phyloP scores from a whole-genome alignment of 1,140 invertebrate species.

The Caenorhabditis inopinata region DNA sequence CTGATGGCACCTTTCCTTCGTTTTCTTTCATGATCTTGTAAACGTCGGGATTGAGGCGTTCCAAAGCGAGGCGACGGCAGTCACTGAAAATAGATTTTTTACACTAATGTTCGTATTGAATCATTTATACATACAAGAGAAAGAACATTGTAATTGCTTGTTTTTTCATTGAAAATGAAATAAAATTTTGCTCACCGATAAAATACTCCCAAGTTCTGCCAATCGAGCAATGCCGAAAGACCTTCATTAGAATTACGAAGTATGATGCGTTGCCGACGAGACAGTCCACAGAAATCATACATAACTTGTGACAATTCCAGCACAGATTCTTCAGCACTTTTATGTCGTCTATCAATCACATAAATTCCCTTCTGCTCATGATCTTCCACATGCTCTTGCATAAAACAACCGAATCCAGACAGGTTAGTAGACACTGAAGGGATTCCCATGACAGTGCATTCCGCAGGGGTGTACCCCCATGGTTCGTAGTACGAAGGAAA shows the following conservation, averaged over 20 bases:
- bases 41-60: conserved; percentile 60
- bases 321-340: conserved; percentile 83
- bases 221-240: conserved; percentile 93
- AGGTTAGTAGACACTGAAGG: conserved; percentile 95
- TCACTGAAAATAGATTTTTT: conserved; percentile 54
- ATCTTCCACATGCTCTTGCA: conserved; percentile 95
- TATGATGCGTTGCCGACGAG: conserved; percentile 91
- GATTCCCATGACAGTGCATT: conserved; percentile 99
- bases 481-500: conserved; percentile 99
- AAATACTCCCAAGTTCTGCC: conserved; percentile 80
- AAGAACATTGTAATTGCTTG: no score
- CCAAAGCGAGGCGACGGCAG: conserved; percentile 61
- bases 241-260: conserved; percentile 95
- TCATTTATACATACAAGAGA: no score
- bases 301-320: conserved; percentile 83
- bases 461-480: conserved; percentile 99
- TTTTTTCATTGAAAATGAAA: no score
- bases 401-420: conserved; percentile 98
- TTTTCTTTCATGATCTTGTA: conserved; percentile 60
- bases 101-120: not conserved
- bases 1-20: conserved; percentile 57
- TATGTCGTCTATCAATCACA: conserved; percentile 88
- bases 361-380: conserved; percentile 98
- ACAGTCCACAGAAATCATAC: conserved; percentile 84
- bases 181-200: no score